Evolutionary conservation across 2,888 invertebrate species (phyloP).

Genomic region (Phyllotreta cruciferae): DNA sequence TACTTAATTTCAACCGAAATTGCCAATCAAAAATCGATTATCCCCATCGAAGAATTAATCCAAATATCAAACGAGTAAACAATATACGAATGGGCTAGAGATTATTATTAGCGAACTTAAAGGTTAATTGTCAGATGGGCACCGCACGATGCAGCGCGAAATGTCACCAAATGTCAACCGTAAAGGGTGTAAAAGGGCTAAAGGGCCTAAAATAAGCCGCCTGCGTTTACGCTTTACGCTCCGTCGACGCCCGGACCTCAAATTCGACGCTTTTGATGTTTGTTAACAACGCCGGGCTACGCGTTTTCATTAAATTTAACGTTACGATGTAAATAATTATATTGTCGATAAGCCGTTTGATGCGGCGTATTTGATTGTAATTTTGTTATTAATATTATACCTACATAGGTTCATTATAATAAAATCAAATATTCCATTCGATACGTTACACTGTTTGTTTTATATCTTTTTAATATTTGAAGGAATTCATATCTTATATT

Average conservation of each 20-base stretch:
- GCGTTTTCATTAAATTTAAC: conserved; percentile 27
- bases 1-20: conserved; percentile 10
- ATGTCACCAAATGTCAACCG: conserved; percentile 46
- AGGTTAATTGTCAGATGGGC: conserved; percentile 48
- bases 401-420: background rate
- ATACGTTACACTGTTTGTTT: background rate
- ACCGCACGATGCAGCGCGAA: conserved; percentile 45
- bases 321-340: conserved; percentile 23
- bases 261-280: conserved; percentile 22
- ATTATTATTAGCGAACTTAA: conserved; percentile 36
- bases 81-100: conserved; percentile 1
- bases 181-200: conserved; percentile 37
- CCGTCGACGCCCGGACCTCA: conserved; percentile 23
- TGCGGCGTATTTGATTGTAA: conserved; percentile 20
- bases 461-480: too few relatives aligned
- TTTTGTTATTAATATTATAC: conserved; percentile 11
- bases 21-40: conserved; percentile 19
- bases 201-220: conserved; percentile 28
- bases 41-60: conserved; percentile 1
- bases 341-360: conserved; percentile 20
- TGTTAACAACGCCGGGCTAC: conserved; percentile 17
- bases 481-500: too few relatives aligned
- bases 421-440: background rate
- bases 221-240: conserved; percentile 37
- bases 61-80: conserved; percentile 12